Evolutionary conservation across 2,888 invertebrate genomes (phyloP).

Genomic region (Tigriopus californicus): DNA sequence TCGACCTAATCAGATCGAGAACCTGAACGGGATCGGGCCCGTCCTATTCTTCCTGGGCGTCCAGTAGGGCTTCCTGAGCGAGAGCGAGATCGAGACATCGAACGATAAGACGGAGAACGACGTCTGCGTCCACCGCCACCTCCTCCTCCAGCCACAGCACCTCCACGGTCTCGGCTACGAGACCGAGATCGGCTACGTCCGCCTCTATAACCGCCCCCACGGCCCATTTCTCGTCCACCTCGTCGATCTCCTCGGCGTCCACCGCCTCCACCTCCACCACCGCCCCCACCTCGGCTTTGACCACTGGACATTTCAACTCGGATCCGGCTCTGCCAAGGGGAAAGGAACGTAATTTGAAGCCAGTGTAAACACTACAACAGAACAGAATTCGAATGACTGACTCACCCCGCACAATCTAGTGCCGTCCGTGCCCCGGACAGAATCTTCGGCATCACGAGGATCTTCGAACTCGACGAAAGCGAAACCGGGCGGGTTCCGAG

Average conservation of each 20-base stretch:
- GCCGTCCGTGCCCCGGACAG: slow-evolving; percentile 13
- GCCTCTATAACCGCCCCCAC: slow-evolving; percentile 26
- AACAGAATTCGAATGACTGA: slow-evolving; percentile 20
- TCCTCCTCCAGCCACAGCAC: neutral
- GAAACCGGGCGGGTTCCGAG: slow-evolving; percentile 26
- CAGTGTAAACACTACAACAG: neutral
- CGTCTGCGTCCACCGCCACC: slow-evolving; percentile 3
- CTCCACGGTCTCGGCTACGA: neutral
- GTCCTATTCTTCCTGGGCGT: neutral
- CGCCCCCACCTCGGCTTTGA: slow-evolving; percentile 51
- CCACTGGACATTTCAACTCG: slow-evolving; percentile 86
- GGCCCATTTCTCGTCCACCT: slow-evolving; percentile 27
- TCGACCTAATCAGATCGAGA: neutral
- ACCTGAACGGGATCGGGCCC: neutral
- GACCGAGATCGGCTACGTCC: neutral
- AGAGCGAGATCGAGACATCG: slow-evolving; percentile 2
- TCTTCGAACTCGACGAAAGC: slow-evolving; percentile 20
- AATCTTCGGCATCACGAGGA: slow-evolving; percentile 18
- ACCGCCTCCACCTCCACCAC: slow-evolving; percentile 23
- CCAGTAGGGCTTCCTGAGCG: slow-evolving; percentile 3
- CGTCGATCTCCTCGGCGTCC: slow-evolving; percentile 18
- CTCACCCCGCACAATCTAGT: slow-evolving; percentile 13
- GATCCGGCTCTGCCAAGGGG: slow-evolving; percentile 71
- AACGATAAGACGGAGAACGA: slow-evolving; percentile 14
- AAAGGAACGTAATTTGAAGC: neutral